Evolutionary conservation across 2,797 vertebrate species (phyloP).

Genomic region (Emys orbicularis): DNA sequence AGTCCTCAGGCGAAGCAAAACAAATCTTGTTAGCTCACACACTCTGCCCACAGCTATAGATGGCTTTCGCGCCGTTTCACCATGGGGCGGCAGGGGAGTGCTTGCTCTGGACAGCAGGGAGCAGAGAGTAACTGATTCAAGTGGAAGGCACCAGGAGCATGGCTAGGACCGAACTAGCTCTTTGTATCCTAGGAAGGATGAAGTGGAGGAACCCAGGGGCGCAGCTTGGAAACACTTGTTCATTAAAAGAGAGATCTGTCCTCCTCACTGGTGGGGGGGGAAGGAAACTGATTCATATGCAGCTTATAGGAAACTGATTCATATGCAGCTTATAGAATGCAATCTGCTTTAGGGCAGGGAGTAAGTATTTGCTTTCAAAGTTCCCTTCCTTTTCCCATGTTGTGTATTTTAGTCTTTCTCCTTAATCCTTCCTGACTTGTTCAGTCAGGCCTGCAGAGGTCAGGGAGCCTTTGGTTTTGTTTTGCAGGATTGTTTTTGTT

Average conservation of each 20-base stretch:
- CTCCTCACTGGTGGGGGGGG: neutral
- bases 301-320: neutral
- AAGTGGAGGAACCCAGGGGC: neutral
- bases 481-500: neutral
- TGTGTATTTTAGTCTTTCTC: neutral
- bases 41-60: neutral
- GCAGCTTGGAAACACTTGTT: neutral
- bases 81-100: neutral
- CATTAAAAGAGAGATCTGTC: neutral
- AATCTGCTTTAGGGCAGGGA: neutral
- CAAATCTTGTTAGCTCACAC: neutral
- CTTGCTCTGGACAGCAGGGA: neutral
- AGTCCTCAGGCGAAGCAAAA: conserved; percentile 35
- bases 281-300: neutral
- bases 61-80: neutral
- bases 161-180: neutral
- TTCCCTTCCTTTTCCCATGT: neutral
- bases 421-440: neutral
- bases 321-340: neutral
- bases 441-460: neutral
- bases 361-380: neutral
- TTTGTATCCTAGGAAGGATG: neutral
- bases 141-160: neutral
- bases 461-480: neutral
- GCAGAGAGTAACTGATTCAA: neutral